phyloP scores from a whole-genome alignment of 30 jellyfish, hydroid and myxozoan species.

The Hydra vulgaris region DNA sequence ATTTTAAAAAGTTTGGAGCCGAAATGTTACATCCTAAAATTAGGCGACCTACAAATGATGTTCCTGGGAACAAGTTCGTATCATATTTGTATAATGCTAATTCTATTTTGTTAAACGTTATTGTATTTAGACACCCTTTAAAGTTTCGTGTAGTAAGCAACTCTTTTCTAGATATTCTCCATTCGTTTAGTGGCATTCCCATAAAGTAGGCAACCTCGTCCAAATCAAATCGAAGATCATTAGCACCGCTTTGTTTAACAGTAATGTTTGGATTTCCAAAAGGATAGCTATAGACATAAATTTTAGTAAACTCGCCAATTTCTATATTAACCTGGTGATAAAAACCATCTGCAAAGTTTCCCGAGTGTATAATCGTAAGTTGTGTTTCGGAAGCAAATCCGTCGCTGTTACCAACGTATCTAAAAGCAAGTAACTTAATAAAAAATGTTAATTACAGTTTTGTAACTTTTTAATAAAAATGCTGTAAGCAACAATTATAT shows the following conservation, averaged over 20 bases:
- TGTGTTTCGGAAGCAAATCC: conserved; percentile 1
- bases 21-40: conserved; percentile 2
- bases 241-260: background rate
- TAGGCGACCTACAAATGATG: conserved; percentile 1
- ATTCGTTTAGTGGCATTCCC: conserved; percentile 19
- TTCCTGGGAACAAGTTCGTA: background rate
- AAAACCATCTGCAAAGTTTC: conserved; percentile 23
- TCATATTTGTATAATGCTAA: background rate
- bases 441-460: background rate
- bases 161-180: background rate
- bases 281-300: conserved; percentile 4
- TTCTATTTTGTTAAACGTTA: conserved; percentile 7
- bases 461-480: background rate
- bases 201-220: conserved; percentile 23
- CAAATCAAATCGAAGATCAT: conserved; percentile 12
- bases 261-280: background rate
- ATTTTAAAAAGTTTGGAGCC: conserved; percentile 10
- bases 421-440: no score
- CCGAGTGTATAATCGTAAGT: conserved; percentile 9
- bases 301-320: conserved; percentile 21
- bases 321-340: conserved; percentile 25
- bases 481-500: no score
- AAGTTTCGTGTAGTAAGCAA: conserved; percentile 9
- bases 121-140: conserved; percentile 13
- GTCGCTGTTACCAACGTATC: conserved; percentile 32